Percentiles rank a stretch among this genome's conserved stretches.
phyloP scores from a whole-genome alignment of 2,113 vertebrate genomes.

The Muscicapa adusta region DNA sequence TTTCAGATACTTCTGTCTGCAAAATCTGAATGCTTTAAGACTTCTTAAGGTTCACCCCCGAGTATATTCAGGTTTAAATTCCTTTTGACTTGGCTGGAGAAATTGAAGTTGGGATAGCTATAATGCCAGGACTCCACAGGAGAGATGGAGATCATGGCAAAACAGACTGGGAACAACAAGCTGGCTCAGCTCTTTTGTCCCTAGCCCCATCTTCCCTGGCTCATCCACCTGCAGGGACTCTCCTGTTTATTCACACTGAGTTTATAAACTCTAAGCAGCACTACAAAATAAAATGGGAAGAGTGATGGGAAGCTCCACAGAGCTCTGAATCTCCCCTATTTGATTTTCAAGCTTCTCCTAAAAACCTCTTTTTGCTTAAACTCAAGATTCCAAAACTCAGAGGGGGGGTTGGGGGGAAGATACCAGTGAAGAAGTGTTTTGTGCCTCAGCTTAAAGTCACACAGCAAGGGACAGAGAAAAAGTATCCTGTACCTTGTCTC shows the following conservation, averaged over 20 bases:
- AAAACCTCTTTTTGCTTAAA: not conserved
- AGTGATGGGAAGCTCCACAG: not conserved
- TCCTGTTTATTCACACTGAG: not conserved
- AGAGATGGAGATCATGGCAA: not conserved
- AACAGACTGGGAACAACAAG: not conserved
- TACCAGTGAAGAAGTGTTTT: not conserved
- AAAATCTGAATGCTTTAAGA: not conserved
- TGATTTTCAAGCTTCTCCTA: not conserved
- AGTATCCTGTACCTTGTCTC: not conserved
- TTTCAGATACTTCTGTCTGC: not conserved
- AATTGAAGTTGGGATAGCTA: not conserved
- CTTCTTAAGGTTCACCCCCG: not conserved
- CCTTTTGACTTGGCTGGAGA: not conserved
- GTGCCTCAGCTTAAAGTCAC: not conserved
- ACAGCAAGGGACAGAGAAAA: not conserved
- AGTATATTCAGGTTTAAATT: not conserved
- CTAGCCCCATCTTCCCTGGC: not conserved
- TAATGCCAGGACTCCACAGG: not conserved
- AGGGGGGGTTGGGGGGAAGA: fast-evolving
- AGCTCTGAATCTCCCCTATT: fast-evolving
- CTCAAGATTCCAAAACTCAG: not conserved
- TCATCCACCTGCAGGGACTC: not conserved
- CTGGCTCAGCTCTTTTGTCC: not conserved
- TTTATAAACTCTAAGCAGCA: not conserved
- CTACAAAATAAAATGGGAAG: not conserved